Percentiles rank a stretch among this genome's conserved stretches.
phyloP scores from a whole-genome alignment of 2,113 vertebrate genomes.

The Scortum barcoo region DNA sequence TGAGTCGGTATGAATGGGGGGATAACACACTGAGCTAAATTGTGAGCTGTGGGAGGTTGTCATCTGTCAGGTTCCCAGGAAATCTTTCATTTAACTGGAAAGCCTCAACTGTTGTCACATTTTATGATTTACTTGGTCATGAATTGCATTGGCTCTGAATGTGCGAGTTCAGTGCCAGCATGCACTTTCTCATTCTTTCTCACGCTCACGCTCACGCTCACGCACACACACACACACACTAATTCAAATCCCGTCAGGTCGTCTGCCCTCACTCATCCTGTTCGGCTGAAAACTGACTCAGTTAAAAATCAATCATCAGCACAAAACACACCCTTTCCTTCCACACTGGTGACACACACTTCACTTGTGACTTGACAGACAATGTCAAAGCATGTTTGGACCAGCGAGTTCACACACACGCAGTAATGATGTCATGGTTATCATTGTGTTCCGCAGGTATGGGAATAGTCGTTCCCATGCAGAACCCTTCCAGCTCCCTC shows the following conservation, averaged over 20 bases:
- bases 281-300: slow-evolving; percentile 54
- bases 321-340: slow-evolving; percentile 26
- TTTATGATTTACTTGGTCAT: slow-evolving; percentile 38
- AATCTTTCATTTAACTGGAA: slow-evolving; percentile 30
- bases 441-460: not conserved
- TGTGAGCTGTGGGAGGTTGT: slow-evolving; percentile 23
- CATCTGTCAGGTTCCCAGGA: slow-evolving; percentile 23
- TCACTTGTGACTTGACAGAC: slow-evolving; percentile 5
- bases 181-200: not conserved
- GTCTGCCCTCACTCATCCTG: slow-evolving; percentile 19
- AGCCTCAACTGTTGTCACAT: slow-evolving; percentile 20
- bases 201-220: not conserved
- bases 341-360: slow-evolving; percentile 5
- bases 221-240: not conserved
- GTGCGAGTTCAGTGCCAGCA: slow-evolving; percentile 21
- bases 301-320: slow-evolving; percentile 56
- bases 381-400: slow-evolving; percentile 17
- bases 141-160: slow-evolving; percentile 38
- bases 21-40: not conserved
- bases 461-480: not conserved
- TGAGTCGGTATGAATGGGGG: not conserved
- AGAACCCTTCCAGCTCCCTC: not conserved
- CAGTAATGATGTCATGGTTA: not conserved
- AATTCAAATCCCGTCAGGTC: not conserved
- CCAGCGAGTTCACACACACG: slow-evolving; percentile 13